These are phyloP conservation scores for Phytoseiulus persimilis DNA, from an alignment of 2,888 invertebrate genomes.

Conservation along the genomic window DNA sequence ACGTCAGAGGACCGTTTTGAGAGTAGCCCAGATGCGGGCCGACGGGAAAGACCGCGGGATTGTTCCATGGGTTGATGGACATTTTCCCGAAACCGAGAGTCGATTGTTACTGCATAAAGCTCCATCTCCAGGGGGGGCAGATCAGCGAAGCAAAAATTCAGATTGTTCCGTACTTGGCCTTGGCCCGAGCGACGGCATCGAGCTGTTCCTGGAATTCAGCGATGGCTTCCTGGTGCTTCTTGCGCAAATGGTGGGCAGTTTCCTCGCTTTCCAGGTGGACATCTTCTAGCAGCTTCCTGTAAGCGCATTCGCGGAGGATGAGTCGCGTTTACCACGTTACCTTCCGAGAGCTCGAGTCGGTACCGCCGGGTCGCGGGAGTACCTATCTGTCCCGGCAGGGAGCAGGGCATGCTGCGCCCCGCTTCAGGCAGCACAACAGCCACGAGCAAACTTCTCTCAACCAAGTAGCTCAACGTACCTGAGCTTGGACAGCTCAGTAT, in stretches of 20 bases:
- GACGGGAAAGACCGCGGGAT: no score
- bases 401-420: no score
- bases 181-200: conserved; percentile 89
- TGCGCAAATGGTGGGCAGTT: conserved; percentile 86
- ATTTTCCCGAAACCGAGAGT: neutral
- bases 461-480: conserved; percentile 47
- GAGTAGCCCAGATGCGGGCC: no score
- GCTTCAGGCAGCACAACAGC: no score
- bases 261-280: conserved; percentile 96
- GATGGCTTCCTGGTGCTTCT: conserved; percentile 95
- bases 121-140: neutral
- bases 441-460: no score
- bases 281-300: conserved; percentile 92
- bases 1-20: no score
- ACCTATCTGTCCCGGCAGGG: no score
- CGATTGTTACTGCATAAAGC: neutral
- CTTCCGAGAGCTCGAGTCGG: no score
- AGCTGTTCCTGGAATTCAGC: conserved; percentile 98
- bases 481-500: conserved; percentile 88
- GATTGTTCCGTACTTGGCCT: conserved; percentile 57
- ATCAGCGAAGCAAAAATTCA: neutral
- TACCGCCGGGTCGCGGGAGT: no score
- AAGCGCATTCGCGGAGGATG: neutral
- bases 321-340: no score
- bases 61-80: no score